These are phyloP conservation scores for Molossus molossus DNA, from an alignment of 2,797 vertebrate genomes.

Conservation along the genomic window DNA sequence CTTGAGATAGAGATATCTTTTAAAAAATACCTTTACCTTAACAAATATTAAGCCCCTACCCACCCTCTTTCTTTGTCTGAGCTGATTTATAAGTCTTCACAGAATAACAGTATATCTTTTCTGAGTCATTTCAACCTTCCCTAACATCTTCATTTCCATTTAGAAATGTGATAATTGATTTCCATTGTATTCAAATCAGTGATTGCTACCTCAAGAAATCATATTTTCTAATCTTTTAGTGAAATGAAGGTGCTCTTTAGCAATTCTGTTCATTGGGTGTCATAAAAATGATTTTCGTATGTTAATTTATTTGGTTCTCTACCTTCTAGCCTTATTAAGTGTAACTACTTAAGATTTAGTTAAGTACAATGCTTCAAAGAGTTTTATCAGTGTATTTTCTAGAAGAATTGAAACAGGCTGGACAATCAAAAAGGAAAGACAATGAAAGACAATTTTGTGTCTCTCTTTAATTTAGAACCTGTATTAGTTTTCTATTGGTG, in stretches of 20 bases:
- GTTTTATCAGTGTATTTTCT: not conserved
- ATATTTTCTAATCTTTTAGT: conserved; percentile 40
- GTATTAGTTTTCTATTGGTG: not conserved
- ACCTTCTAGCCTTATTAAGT: not conserved
- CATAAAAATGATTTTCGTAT: not conserved
- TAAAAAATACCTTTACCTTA: conserved; percentile 50
- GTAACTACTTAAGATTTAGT: conserved; percentile 29
- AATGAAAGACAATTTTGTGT: not conserved
- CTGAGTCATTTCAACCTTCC: conserved; percentile 62
- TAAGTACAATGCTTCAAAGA: not conserved
- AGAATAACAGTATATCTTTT: not conserved
- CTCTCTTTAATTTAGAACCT: not conserved
- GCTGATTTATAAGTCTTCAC: not conserved
- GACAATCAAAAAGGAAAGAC: not conserved
- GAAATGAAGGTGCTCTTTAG: conserved; percentile 55
- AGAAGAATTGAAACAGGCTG: not conserved
- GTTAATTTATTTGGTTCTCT: not conserved
- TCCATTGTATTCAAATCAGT: conserved; percentile 48
- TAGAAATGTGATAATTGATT: conserved; percentile 43
- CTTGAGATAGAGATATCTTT: not conserved
- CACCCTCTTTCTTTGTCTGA: not conserved
- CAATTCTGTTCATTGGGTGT: not conserved
- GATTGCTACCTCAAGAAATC: conserved; percentile 45
- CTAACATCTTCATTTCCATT: conserved; percentile 37
- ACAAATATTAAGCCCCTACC: not conserved